Conservation (phyloP, 2,797 vertebrate genomes). For the Sebastes melanostomus region DNA sequence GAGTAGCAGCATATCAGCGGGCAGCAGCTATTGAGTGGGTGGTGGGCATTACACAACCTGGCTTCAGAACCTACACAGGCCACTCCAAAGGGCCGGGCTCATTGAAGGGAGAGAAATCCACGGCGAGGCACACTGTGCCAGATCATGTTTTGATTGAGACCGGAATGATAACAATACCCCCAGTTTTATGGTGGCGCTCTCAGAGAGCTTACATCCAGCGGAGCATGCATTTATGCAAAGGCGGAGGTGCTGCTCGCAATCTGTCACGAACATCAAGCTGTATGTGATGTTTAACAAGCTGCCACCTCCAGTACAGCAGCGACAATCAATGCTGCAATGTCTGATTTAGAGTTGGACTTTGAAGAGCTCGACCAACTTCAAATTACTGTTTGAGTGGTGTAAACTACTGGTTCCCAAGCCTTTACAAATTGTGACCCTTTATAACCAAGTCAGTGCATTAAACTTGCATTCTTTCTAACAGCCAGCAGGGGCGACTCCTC, state of each 20-base stretch:
- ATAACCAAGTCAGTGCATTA: not conserved
- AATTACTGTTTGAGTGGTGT: not conserved
- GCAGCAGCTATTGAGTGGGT: constrained; percentile 76
- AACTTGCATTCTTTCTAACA: too few species aligned
- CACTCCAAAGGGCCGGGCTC: constrained; percentile 65
- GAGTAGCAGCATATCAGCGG: constrained; percentile 74
- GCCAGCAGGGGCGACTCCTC: too few species aligned
- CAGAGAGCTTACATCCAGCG: constrained; percentile 20
- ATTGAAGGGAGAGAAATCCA: constrained; percentile 57
- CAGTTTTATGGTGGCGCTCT: constrained; percentile 35
- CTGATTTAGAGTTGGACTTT: not conserved
- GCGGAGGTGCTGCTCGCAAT: constrained; percentile 25
- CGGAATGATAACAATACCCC: constrained; percentile 31
- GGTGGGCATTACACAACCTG: constrained; percentile 80
- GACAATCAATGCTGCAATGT: not conserved
- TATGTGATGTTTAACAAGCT: constrained; percentile 2
- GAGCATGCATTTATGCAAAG: constrained; percentile 39
- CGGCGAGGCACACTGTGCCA: constrained; percentile 39
- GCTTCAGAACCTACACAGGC: constrained; percentile 81
- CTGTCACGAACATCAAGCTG: constrained; percentile 24
- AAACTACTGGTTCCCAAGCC: not conserved
- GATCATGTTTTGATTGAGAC: constrained; percentile 64
- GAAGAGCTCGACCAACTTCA: not conserved
- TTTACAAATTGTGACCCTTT: not conserved
- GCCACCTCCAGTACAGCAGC: not conserved